Evolutionary conservation across 1,140 invertebrate species (phyloP).

Genomic region (Sarcophaga peregrina): DNA sequence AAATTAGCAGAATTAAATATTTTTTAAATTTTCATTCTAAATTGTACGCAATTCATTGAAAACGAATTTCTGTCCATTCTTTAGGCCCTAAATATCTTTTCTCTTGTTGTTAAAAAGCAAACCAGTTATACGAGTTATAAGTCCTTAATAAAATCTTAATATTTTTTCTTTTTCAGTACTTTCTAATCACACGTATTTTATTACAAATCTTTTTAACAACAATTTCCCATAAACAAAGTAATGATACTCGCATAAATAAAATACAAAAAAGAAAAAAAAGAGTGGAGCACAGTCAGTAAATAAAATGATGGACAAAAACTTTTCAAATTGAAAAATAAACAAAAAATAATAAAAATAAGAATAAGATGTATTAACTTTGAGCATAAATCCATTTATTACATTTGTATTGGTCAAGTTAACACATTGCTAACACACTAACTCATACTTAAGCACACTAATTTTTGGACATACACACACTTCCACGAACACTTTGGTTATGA

Average conservation of each 20-base stretch:
- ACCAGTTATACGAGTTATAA: no score
- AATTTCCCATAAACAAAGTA: not conserved
- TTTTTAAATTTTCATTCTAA: no score
- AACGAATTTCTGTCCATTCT: no score
- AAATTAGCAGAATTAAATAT: no score
- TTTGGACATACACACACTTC: not conserved
- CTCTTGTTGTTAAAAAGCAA: no score
- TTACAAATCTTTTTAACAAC: not conserved
- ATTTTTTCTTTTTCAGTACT: no score
- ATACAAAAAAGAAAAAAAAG: not conserved
- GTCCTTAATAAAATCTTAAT: no score
- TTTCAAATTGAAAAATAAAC: conserved; percentile 8
- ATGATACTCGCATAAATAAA: not conserved
- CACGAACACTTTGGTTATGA: no score
- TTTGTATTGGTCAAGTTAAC: conserved; percentile 17
- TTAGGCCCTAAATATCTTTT: no score
- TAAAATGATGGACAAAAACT: not conserved
- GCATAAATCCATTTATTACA: conserved; percentile 12
- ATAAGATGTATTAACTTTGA: not conserved
- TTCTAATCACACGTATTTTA: no score
- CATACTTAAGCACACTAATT: not conserved
- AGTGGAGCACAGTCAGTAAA: not conserved
- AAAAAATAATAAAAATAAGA: no score
- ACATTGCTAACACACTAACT: not conserved
- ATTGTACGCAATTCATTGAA: no score